These are phyloP conservation scores for Drosophila monieri DNA, from an alignment of 2,888 invertebrate species.

Conservation along the genomic window DNA sequence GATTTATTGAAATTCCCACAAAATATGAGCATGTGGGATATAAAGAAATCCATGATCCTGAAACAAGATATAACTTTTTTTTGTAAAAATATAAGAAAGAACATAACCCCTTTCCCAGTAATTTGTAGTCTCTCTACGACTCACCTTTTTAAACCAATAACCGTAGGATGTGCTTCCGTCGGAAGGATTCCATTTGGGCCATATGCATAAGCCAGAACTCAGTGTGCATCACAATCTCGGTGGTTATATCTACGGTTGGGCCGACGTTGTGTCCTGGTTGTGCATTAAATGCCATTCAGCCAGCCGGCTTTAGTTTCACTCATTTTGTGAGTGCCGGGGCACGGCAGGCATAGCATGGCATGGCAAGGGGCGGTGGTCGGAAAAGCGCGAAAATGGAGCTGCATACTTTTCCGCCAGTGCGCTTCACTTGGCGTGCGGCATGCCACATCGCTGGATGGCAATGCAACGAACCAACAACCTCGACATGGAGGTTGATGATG, in stretches of 20 bases:
- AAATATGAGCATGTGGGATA: neutral
- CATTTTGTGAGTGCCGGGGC: slow-evolving; percentile 59
- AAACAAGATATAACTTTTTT: neutral
- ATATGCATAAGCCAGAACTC: slow-evolving; percentile 20
- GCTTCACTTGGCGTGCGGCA: slow-evolving; percentile 42
- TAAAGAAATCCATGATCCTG: neutral
- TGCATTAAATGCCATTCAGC: slow-evolving; percentile 74
- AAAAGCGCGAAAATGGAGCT: slow-evolving; percentile 21
- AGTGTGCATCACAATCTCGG: slow-evolving; percentile 14
- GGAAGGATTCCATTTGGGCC: slow-evolving; percentile 4
- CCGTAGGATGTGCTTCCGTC: slow-evolving; percentile 17
- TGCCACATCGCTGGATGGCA: slow-evolving; percentile 33
- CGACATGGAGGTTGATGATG: slow-evolving; percentile 5
- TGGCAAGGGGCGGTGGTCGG: neutral
- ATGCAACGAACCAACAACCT: slow-evolving; percentile 34
- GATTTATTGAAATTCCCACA: neutral
- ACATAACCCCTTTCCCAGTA: no score
- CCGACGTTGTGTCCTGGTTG: slow-evolving; percentile 40
- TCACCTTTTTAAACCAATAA: slow-evolving; percentile 7
- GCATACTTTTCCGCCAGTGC: slow-evolving; percentile 38
- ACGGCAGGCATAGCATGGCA: slow-evolving; percentile 6
- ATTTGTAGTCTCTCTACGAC: no score
- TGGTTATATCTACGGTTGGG: slow-evolving; percentile 27
- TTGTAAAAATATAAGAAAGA: neutral
- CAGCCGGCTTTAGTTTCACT: slow-evolving; percentile 64